Evolutionary conservation across 1,140 invertebrate species (phyloP).

Genomic region (Drosophila persimilis): DNA sequence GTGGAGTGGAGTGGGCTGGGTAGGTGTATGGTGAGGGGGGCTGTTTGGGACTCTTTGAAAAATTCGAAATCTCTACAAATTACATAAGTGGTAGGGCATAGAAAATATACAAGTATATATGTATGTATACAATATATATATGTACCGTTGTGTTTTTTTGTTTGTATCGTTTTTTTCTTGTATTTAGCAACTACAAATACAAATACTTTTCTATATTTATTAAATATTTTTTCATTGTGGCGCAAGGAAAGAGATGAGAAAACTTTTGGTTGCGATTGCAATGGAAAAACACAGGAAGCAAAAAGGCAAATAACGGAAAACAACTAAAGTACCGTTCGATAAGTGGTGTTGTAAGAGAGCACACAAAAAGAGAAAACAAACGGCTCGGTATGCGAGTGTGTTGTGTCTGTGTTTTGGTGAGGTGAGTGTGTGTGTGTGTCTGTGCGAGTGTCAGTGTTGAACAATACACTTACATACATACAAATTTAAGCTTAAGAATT

Average conservation of each 20-base stretch:
- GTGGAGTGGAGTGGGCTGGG: not conserved
- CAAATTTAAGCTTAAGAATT: slow-evolving; percentile 78
- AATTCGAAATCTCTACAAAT: slow-evolving; percentile 77
- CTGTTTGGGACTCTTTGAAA: slow-evolving; percentile 39
- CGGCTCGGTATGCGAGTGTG: slow-evolving; percentile 16
- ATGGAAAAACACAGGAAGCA: slow-evolving; percentile 21
- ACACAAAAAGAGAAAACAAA: slow-evolving; percentile 16
- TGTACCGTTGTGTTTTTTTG: slow-evolving; percentile 59
- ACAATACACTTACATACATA: slow-evolving; percentile 75
- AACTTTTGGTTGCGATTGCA: slow-evolving; percentile 24
- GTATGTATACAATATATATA: slow-evolving; percentile 64
- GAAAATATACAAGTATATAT: slow-evolving; percentile 81
- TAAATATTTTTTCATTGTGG: slow-evolving; percentile 46
- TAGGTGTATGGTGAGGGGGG: not conserved
- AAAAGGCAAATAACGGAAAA: slow-evolving; percentile 19
- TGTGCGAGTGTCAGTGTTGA: slow-evolving; percentile 29
- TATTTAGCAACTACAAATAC: slow-evolving; percentile 80
- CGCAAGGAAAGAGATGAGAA: slow-evolving; percentile 42
- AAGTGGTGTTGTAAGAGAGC: not conserved
- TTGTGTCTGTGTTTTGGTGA: slow-evolving; percentile 21
- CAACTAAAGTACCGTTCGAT: slow-evolving; percentile 26
- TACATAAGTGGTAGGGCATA: slow-evolving; percentile 80
- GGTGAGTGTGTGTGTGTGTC: slow-evolving; percentile 9
- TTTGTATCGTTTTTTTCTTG: slow-evolving; percentile 54
- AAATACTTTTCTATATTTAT: slow-evolving; percentile 76